These are phyloP conservation scores for Chrysaora quinquecirrha DNA, from an alignment of 30 jellyfish, hydroid and myxozoan genomes.

Conservation along the genomic window DNA sequence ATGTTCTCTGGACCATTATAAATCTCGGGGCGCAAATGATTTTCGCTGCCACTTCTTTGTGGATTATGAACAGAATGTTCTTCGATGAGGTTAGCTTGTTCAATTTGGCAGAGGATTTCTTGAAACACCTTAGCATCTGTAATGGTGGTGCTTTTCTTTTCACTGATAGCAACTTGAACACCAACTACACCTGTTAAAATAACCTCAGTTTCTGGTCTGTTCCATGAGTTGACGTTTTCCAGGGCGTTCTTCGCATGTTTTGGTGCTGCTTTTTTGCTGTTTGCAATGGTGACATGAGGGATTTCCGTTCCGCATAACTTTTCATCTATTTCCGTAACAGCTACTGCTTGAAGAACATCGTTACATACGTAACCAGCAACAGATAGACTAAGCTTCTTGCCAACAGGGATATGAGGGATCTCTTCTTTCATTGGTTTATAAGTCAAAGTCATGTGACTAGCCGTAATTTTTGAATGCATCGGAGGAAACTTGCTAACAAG, in stretches of 20 bases:
- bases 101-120: conserved; percentile 4
- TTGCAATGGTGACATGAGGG: conserved; percentile 92
- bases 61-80: background rate
- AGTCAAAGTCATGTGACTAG: conserved; percentile 88
- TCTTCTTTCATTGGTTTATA: conserved; percentile 74
- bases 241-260: conserved; percentile 55
- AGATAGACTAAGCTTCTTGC: conserved; percentile 53
- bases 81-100: background rate
- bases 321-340: conserved; percentile 68
- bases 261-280: conserved; percentile 76
- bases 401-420: conserved; percentile 70
- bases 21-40: conserved; percentile 41
- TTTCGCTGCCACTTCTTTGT: background rate
- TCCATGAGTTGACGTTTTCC: conserved; percentile 52
- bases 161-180: conserved; percentile 77
- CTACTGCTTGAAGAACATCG: conserved; percentile 78
- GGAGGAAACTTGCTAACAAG: conserved; percentile 65
- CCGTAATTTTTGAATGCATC: conserved; percentile 57
- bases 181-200: conserved; percentile 87
- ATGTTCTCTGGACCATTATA: conserved; percentile 47
- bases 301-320: conserved; percentile 39
- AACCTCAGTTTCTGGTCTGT: conserved; percentile 50
- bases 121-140: conserved; percentile 41
- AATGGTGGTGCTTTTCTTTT: conserved; percentile 48
- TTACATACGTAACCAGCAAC: conserved; percentile 73